Conservation (phyloP, 1,140 invertebrate genomes). For the Pinna nobilis region DNA sequence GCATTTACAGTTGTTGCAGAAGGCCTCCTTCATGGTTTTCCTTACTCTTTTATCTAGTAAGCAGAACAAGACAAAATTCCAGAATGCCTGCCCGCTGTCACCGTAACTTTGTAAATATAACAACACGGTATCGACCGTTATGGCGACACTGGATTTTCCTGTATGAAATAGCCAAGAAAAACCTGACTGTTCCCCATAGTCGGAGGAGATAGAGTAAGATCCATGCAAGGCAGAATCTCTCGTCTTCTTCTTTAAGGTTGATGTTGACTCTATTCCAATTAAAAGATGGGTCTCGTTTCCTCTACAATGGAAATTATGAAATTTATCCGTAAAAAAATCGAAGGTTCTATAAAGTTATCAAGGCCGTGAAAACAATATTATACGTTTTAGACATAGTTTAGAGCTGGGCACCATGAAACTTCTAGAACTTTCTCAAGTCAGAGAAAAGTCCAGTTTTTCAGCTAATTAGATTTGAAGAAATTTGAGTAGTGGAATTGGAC, state of each 20-base stretch:
- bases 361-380: no score
- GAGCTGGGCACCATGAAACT: no score
- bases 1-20: no score
- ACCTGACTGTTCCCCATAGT: slow-evolving; percentile 16
- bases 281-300: not conserved
- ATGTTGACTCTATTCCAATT: not conserved
- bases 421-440: no score
- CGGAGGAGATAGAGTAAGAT: slow-evolving; percentile 9
- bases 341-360: no score
- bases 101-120: slow-evolving; percentile 3
- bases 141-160: not conserved
- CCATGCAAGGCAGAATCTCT: slow-evolving; percentile 19
- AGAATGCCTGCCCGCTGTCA: slow-evolving; percentile 1
- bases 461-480: no score
- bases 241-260: slow-evolving; percentile 9
- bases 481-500: no score
- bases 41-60: not conserved
- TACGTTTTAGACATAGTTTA: no score
- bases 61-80: slow-evolving; percentile 9
- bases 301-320: not conserved
- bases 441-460: no score
- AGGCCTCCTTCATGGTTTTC: no score
- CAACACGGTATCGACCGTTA: not conserved
- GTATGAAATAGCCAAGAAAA: not conserved
- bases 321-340: no score